Evolutionary conservation across 2,888 invertebrate genomes (phyloP).

Genomic region (Blomia tropicalis): DNA sequence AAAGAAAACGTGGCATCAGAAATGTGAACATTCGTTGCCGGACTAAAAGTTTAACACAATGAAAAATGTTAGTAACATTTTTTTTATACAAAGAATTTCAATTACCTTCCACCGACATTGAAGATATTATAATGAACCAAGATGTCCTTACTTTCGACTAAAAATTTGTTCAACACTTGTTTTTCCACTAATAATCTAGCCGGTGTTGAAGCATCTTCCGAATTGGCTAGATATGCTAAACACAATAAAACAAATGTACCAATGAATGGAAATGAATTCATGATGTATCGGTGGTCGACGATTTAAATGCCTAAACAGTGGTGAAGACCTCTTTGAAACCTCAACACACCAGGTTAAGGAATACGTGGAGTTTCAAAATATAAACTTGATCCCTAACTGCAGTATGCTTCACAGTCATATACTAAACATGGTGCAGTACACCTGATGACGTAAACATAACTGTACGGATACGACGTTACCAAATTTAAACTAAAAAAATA

Average conservation of each 20-base stretch:
- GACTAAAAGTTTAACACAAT: constrained; percentile 38
- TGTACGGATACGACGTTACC: not conserved
- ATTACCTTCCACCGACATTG: constrained; percentile 31
- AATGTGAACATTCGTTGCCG: constrained; percentile 72
- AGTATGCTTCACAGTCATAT: not conserved
- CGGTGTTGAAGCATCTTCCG: constrained; percentile 1
- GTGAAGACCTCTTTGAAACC: not conserved
- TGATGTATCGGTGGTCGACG: too few relatives aligned
- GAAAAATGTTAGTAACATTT: constrained; percentile 13
- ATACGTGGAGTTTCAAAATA: not conserved
- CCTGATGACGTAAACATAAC: not conserved
- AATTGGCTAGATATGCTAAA: not conserved
- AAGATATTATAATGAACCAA: constrained; percentile 51
- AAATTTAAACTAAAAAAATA: not conserved
- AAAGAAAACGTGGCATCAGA: constrained; percentile 81
- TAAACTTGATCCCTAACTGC: not conserved
- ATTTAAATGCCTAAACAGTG: too few relatives aligned
- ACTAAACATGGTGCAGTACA: too few relatives aligned
- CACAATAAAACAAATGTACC: not conserved
- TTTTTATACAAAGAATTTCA: not conserved
- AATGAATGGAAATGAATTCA: not conserved
- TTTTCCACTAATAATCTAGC: constrained; percentile 30
- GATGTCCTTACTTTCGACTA: constrained; percentile 91
- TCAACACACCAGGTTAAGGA: not conserved
- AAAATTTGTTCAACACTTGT: constrained; percentile 75